Conservation (phyloP, 2,888 invertebrate species). For the Dermolepida albohirtum region DNA sequence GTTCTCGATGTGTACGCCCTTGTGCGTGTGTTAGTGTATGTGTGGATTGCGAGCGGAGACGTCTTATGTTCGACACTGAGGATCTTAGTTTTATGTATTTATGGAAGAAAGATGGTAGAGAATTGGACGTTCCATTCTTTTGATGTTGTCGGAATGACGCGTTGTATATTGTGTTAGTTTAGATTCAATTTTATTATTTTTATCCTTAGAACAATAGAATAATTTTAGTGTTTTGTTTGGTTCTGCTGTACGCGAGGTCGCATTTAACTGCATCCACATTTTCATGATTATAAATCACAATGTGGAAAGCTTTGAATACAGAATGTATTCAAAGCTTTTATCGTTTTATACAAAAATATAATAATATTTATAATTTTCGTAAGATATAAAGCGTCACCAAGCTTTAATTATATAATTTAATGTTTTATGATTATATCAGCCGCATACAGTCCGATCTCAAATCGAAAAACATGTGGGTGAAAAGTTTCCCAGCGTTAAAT, state of each 20-base stretch:
- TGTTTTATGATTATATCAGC: no score
- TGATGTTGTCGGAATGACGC: slow-evolving; percentile 2
- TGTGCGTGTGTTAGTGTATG: neutral
- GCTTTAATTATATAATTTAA: no score
- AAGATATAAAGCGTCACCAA: no score
- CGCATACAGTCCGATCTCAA: no score
- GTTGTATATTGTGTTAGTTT: slow-evolving; percentile 8
- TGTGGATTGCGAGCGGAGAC: slow-evolving; percentile 8
- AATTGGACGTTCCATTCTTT: slow-evolving; percentile 8
- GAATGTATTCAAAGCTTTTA: no score
- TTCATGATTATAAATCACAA: no score
- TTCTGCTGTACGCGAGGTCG: neutral
- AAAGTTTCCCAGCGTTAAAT: no score
- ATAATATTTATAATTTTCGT: no score
- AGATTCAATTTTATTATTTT: slow-evolving; percentile 3
- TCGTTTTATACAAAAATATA: no score
- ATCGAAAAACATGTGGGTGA: no score
- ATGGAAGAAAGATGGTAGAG: slow-evolving; percentile 24
- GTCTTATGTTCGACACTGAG: slow-evolving; percentile 42
- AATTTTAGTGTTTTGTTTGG: neutral
- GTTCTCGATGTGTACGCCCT: neutral
- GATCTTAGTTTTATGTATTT: slow-evolving; percentile 43
- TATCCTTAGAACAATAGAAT: slow-evolving; percentile 2
- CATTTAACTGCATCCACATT: no score
- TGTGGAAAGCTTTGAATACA: no score